Percentiles rank a stretch among this genome's conserved stretches.
Conservation (phyloP, 2,113 vertebrate genomes). For the Pseudorasbora parva region DNA sequence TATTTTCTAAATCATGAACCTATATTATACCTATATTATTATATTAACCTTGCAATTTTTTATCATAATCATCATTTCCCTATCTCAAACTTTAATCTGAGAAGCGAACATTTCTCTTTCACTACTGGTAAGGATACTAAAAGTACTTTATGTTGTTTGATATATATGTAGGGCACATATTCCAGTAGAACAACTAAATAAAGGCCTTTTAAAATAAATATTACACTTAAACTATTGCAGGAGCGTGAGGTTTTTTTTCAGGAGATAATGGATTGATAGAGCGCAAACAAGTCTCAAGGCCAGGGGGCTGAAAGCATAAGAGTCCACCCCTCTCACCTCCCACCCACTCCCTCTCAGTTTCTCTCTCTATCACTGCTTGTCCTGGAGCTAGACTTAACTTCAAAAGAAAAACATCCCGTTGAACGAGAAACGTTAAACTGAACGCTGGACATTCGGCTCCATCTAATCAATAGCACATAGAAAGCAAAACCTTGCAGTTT, state of each 20-base stretch:
- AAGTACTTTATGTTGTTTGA: too few species aligned
- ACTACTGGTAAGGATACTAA: background rate
- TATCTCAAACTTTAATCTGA: constrained; percentile 1
- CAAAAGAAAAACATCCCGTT: constrained; percentile 85
- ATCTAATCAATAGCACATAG: constrained; percentile 85
- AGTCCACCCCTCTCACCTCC: constrained; percentile 30
- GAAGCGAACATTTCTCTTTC: background rate
- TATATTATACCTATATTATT: too few species aligned
- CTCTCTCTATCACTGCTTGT: constrained; percentile 62
- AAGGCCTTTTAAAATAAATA: background rate
- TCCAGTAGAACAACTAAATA: background rate
- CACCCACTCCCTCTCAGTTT: constrained; percentile 32
- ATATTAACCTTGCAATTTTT: too few species aligned
- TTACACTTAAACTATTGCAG: background rate
- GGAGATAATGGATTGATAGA: constrained; percentile 48
- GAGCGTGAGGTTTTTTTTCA: background rate
- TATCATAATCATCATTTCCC: background rate
- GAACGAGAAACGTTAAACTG: constrained; percentile 81
- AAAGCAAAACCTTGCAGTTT: constrained; percentile 85
- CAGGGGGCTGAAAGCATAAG: constrained; percentile 43
- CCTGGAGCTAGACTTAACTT: constrained; percentile 76
- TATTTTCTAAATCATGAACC: background rate
- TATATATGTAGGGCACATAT: background rate
- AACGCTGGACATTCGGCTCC: constrained; percentile 88
- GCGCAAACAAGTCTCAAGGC: constrained; percentile 49